Percentiles rank a stretch among this genome's conserved stretches.
Evolutionary conservation across 2,888 invertebrate species (phyloP).

Genomic region (Lepidonotus clava): DNA sequence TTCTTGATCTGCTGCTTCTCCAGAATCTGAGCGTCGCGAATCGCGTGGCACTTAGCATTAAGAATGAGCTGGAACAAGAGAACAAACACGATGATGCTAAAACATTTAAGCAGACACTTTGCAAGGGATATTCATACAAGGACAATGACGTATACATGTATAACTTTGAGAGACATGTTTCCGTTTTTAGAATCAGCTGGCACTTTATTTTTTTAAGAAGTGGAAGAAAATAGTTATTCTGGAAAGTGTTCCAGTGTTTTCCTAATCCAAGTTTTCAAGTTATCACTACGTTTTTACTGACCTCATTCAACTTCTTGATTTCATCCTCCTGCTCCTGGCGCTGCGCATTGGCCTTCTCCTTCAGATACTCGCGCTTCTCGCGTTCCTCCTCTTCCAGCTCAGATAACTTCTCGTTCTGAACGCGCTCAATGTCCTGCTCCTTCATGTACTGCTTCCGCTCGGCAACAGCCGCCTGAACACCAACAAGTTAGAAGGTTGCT

Average conservation of each 20-base stretch:
- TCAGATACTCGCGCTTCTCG: constrained; percentile 78
- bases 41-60: constrained; percentile 81
- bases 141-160: no score
- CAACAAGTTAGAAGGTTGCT: not conserved
- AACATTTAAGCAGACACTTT: no score
- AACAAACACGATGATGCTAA: no score
- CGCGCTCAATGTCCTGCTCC: constrained; percentile 75
- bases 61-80: constrained; percentile 76
- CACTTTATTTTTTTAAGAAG: no score
- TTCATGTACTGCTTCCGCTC: constrained; percentile 78
- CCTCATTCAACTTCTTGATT: constrained; percentile 80
- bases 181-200: no score
- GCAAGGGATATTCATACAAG: no score
- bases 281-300: constrained; percentile 57
- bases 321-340: constrained; percentile 81
- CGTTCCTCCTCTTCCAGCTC: constrained; percentile 80
- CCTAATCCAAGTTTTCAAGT: not conserved
- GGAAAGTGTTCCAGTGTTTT: not conserved
- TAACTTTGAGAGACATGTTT: no score
- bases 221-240: no score
- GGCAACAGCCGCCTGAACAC: constrained; percentile 72
- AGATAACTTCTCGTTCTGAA: constrained; percentile 77
- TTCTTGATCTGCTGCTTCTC: constrained; percentile 78
- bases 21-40: constrained; percentile 80
- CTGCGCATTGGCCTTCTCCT: constrained; percentile 78